phyloP scores from a whole-genome alignment of 2,797 vertebrate species.

The Sparus aurata region DNA sequence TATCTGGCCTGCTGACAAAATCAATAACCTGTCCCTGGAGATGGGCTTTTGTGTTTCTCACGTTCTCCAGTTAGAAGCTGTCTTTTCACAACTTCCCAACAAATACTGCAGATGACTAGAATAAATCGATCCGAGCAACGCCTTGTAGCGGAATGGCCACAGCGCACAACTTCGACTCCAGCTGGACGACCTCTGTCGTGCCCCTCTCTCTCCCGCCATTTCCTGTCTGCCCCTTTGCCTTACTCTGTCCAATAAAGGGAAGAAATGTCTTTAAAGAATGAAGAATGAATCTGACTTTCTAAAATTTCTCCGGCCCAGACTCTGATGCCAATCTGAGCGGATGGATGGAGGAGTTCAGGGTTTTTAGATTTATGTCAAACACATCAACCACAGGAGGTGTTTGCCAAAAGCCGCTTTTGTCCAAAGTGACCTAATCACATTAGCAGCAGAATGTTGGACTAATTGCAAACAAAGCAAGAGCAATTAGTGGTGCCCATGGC shows the following conservation, averaged over 20 bases:
- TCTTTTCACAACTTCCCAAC: constrained; percentile 14
- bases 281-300: constrained; percentile 13
- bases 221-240: too few species aligned
- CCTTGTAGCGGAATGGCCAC: too few species aligned
- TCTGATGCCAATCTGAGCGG: background rate
- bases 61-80: background rate
- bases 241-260: too few species aligned
- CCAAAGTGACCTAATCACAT: constrained; percentile 70
- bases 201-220: too few species aligned
- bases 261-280: too few species aligned
- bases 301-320: constrained; percentile 22
- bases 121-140: background rate
- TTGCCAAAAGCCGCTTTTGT: constrained; percentile 56
- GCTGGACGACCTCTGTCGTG: too few species aligned
- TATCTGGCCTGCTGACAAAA: background rate
- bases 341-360: constrained; percentile 10
- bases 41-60: background rate
- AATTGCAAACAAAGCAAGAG: constrained; percentile 76
- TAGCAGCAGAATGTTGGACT: constrained; percentile 67
- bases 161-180: too few species aligned
- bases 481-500: constrained; percentile 69
- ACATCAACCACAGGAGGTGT: constrained; percentile 42
- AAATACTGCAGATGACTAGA: background rate
- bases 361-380: constrained; percentile 47
- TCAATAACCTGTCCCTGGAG: background rate